Base-by-base conservation (phyloP, 2,797 vertebrate species). In the Potorous gilbertii region DNA sequence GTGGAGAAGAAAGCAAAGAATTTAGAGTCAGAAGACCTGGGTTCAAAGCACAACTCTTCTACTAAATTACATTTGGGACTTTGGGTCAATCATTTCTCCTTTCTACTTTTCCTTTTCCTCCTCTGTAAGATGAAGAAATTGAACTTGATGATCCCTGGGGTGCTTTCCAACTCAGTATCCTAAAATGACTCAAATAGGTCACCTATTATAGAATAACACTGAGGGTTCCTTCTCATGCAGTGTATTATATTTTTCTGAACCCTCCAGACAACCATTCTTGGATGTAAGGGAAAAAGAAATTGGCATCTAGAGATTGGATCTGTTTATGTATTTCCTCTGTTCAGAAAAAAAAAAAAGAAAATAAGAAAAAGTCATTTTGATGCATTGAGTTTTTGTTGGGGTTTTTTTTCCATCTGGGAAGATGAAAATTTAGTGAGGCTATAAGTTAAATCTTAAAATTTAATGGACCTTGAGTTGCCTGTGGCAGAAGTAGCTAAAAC, bases 221-320 rank as follows among this genome's bases (percentile, higher is more conserved):
- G 93, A 11, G 46, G 62, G 91, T 92, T 57, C 74, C 31, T 34
- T 81, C 90, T 56, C n/a, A 93, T 95, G 90, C 87, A 50, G 56
- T 93, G 89, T 92, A 16, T 40, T 50, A 0, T 9, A 34, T 93
- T 96, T 90, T 56, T 93, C 40, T 92, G 54, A 21, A 21, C 94
- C 66, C n/a, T 21, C 16, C 91, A 93, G 66, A 92, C 13, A 93
- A 66, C 28, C 50, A 74, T 46, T 55, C 4, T n/a, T 95, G 28
- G 56, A 29, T 2, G 4, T 52, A 91, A 92, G 5, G 87, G 6
- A 18, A 93, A 89, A 34, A 52, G 56, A 96, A 66, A 89, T 16
- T 92, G 91, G 27, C 46, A 55, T 31, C 4, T 50, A 46, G 66
- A 93, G 28, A 54, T 27, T 91, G 94, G 4, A 6, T 1, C 56